These are phyloP conservation scores for Hyles euphorbiae DNA, from an alignment of 1,140 invertebrate genomes.

Conservation along the genomic window DNA sequence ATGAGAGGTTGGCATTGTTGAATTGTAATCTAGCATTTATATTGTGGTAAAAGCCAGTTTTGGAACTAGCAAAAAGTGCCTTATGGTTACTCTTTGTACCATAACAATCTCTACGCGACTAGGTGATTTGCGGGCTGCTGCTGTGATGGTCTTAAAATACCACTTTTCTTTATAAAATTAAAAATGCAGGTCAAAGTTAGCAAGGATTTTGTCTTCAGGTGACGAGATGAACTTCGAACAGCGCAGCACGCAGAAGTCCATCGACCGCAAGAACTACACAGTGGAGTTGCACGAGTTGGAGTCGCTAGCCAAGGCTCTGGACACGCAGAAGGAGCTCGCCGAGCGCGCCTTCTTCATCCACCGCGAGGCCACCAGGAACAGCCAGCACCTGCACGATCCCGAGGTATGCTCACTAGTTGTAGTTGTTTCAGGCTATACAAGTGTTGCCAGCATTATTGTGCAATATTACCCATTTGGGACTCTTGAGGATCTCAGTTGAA, in stretches of 20 bases:
- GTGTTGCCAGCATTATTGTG: too few relatives aligned
- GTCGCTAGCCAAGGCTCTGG: conserved; percentile 84
- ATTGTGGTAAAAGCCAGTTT: not conserved
- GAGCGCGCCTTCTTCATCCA: conserved; percentile 82
- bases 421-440: not conserved
- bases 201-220: conserved; percentile 29
- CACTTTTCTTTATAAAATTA: too few relatives aligned
- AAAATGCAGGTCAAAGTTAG: too few relatives aligned
- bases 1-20: conserved; percentile 79
- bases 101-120: too few relatives aligned
- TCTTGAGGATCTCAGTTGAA: too few relatives aligned
- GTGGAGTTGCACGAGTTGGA: conserved; percentile 77
- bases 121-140: too few relatives aligned
- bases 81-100: too few relatives aligned
- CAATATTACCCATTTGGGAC: too few relatives aligned
- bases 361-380: conserved; percentile 68
- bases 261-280: conserved; percentile 39
- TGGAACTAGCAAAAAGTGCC: too few relatives aligned
- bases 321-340: conserved; percentile 83
- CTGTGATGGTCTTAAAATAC: too few relatives aligned
- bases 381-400: conserved; percentile 77
- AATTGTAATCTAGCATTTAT: not conserved
- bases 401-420: conserved; percentile 65
- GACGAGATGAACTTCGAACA: conserved; percentile 68
- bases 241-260: conserved; percentile 35